Evolutionary conservation across 2,113 vertebrate genomes (phyloP).

Genomic region (Pithys albifrons): DNA sequence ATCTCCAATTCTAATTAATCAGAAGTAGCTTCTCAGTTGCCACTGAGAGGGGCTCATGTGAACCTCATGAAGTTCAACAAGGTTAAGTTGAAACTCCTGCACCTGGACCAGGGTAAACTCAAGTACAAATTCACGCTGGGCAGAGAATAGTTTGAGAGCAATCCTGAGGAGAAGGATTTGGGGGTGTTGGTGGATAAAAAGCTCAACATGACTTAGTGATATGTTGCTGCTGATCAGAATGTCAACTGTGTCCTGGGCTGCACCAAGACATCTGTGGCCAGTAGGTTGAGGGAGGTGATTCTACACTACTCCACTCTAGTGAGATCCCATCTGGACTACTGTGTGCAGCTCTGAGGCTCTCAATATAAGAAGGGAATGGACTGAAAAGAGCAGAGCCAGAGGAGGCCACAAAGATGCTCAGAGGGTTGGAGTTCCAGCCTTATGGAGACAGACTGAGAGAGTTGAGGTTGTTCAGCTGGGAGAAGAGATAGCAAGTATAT

Average conservation of each 20-base stretch:
- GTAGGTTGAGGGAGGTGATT: neutral
- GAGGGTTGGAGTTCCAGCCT: neutral
- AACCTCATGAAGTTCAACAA: neutral
- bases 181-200: neutral
- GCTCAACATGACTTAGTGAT: neutral
- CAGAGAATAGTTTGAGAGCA: neutral
- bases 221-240: neutral
- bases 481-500: neutral
- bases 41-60: neutral
- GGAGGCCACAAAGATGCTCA: neutral
- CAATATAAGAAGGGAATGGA: neutral
- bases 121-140: neutral
- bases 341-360: neutral
- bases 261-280: rapidly evolving
- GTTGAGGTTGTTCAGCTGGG: neutral
- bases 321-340: neutral
- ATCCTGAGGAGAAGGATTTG: neutral
- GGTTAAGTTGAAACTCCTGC: neutral
- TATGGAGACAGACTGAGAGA: neutral
- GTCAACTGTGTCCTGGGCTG: neutral
- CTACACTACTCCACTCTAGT: neutral
- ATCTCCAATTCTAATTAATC: neutral
- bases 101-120: neutral
- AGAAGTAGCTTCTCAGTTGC: neutral
- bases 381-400: neutral